Base-by-base conservation (phyloP, 2,888 invertebrate species). In the Cinara cedri region DNA sequence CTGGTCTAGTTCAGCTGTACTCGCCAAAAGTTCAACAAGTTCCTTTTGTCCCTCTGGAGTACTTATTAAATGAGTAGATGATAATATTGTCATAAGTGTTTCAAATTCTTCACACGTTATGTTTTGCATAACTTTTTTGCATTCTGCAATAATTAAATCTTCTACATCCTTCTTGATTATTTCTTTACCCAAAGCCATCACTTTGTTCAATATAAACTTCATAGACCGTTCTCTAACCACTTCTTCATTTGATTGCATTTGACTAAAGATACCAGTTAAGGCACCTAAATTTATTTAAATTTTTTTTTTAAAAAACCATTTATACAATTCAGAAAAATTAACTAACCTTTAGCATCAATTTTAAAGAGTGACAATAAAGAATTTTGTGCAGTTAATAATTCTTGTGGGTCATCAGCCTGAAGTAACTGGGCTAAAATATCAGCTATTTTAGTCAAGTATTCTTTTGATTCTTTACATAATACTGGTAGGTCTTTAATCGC, bases 51-150 rank as follows among this genome's bases (percentile, higher is more conserved):
- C 97, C 66, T 89, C 89, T 16, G 94, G 89, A 10, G 95, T 93
- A 83, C 92, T 92, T 70, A 94, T 93, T 66, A 94, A 88, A 85
- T 92, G 91, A 13, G 97, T 92, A 86, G 91, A 90, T 44, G 92
- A 91, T 83, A 98, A 87, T 83, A 96, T 89, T 66, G 92, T 92
- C 92, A 98, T 94, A 81, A 97, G 90, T 82, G 91, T 89, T 83
- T 94, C 91, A 87, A 97, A 97, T 87, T 98, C 97, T 83, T 95
- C 94, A 49, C 95, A 94, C 16, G 93, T 94, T 44, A 95, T 93
- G 88, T 95, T 95, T 91, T 91, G 90, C 82, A 94, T 87, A 82
- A 95, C 92, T 87, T 95, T 96, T 85, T 94, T 96, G 83, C 92
- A 91, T 86, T 96, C 94, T 63, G 90, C 88, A 82, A 96, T 90